These are phyloP conservation scores for Brassicogethes aeneus DNA, from an alignment of 2,888 invertebrate genomes.

Conservation along the genomic window DNA sequence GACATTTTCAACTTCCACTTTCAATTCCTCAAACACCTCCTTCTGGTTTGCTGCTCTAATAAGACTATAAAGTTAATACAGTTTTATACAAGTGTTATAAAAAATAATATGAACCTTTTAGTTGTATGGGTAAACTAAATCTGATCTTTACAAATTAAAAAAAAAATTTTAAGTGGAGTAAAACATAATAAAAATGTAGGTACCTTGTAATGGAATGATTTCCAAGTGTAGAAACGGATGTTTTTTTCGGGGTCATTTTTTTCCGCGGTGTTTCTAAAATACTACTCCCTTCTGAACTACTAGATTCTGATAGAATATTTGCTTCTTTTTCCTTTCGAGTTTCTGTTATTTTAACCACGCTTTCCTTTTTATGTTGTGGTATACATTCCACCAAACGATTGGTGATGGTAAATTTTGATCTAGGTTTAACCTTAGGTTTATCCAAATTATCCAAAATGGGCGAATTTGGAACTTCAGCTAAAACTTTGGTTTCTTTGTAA, in stretches of 20 bases:
- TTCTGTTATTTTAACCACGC: no score
- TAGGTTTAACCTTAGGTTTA: conserved; percentile 14
- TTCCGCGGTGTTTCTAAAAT: neutral
- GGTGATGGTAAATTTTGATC: conserved; percentile 12
- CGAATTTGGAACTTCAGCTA: neutral
- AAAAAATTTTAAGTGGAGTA: no score
- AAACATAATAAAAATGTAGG: no score
- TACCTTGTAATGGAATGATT: conserved; percentile 22
- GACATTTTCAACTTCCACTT: conserved; percentile 22
- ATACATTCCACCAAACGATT: neutral
- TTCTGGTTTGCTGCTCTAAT: conserved; percentile 11
- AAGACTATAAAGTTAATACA: conserved; percentile 13
- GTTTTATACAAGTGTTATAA: no score
- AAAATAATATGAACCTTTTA: no score
- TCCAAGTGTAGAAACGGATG: conserved; percentile 18
- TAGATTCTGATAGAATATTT: neutral
- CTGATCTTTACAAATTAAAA: no score
- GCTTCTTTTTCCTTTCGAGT: no score
- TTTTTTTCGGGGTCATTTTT: conserved; percentile 6
- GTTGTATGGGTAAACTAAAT: no score
- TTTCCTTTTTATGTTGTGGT: neutral
- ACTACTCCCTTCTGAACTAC: neutral
- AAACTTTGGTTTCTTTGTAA: neutral
- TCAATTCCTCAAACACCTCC: conserved; percentile 7
- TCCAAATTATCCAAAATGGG: neutral